Base-by-base conservation (phyloP, 2,113 vertebrate genomes). In the Nerophis ophidion region DNA sequence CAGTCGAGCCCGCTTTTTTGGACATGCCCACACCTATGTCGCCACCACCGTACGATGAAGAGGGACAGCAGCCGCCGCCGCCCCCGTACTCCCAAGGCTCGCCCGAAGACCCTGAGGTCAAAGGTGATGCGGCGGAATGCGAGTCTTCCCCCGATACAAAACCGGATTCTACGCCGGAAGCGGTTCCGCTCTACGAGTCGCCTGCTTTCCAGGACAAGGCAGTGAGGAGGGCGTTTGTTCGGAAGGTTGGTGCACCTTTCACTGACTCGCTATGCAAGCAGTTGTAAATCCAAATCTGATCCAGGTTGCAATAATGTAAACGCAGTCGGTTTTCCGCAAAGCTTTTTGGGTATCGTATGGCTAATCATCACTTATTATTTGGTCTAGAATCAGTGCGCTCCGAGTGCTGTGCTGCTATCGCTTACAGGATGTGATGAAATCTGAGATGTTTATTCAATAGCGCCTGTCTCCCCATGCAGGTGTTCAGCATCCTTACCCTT, bases 401-500 rank as follows among this genome's bases (percentile, higher is more conserved):
- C 40, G 40, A 44, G 40, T 44, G 40, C 47, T 48, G 46, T 48
- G 47, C 12, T 14, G 16, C 12, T 16, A 2, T 14, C 38, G 10
- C 6, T 40, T 48, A 16, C 47, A 8, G 47, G 47, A 48, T 16
- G 47, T 14, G 13, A 15, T 48, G 5, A 48, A 6, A 14, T 48
- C 11, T 19, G 48, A 13, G 19, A 35, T 52, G 50, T 52, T 12
- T 7, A 14, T 12, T 48, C n/a, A 48, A 15, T 48, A 6, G 46
- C 46, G 7, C 14, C 3, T 44, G 0, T 44, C 5, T 60, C n/a
- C 19, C 40, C 11, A 1, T 51, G 40, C 75, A 90, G 90, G 89
- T 90, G 62, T 90, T 90, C 65, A 46, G 81, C 54, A 76, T 91
- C 53, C 60, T 91, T 64, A 88, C 81, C 0, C 44, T 91, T 15